Conservation (phyloP, 1,140 invertebrate species). For the Schlechtendalia chinensis region DNA sequence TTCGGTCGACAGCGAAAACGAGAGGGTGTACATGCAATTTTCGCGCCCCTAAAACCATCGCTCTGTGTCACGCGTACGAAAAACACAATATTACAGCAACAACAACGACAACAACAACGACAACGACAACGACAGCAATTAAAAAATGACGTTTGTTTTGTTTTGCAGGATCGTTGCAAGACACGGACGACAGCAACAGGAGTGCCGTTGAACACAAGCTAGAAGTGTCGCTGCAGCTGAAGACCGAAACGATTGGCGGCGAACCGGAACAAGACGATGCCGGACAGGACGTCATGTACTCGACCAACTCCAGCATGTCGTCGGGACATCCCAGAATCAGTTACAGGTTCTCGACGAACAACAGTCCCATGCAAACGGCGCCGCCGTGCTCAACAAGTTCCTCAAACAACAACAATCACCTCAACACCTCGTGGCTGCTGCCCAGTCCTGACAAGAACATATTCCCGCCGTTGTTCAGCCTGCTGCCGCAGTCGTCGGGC, state of each 20-base stretch:
- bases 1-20: too few species aligned
- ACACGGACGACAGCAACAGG: slow-evolving; percentile 65
- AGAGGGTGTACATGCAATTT: too few species aligned
- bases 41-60: too few species aligned
- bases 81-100: too few species aligned
- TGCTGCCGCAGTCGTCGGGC: slow-evolving; percentile 55
- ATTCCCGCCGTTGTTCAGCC: slow-evolving; percentile 62
- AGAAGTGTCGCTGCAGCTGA: slow-evolving; percentile 54
- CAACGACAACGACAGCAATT: too few species aligned
- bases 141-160: too few species aligned
- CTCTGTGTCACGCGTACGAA: too few species aligned
- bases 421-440: slow-evolving; percentile 58
- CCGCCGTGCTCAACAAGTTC: slow-evolving; percentile 52
- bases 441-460: slow-evolving; percentile 65
- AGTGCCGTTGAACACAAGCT: slow-evolving; percentile 53
- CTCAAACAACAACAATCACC: slow-evolving; percentile 51
- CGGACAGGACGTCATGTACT: slow-evolving; percentile 67
- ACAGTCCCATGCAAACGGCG: slow-evolving; percentile 40
- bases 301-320: slow-evolving; percentile 12
- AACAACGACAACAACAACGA: too few species aligned
- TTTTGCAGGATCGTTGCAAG: slow-evolving; percentile 69
- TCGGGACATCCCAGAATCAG: slow-evolving; percentile 24
- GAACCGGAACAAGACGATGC: slow-evolving; percentile 62
- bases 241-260: slow-evolving; percentile 61
- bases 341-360: slow-evolving; percentile 37